Conservation (phyloP, 2,113 vertebrate species). For the Campylomormyrus numenius region DNA sequence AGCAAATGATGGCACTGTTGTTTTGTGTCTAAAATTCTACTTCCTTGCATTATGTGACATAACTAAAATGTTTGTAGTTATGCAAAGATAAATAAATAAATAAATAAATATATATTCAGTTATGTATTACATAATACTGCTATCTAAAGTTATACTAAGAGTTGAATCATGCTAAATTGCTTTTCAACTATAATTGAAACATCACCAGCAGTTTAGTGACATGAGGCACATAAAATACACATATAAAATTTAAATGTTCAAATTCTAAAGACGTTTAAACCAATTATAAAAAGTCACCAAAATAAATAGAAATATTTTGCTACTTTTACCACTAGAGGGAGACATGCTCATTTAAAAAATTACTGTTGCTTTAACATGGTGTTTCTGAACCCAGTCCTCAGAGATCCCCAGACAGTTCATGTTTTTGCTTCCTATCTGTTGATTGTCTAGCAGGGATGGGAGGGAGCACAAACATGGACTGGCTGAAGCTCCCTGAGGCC, state of each 20-base stretch:
- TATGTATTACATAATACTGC: neutral
- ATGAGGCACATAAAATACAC: neutral
- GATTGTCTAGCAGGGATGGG: neutral
- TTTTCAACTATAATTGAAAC: neutral
- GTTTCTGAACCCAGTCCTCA: neutral
- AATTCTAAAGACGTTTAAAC: neutral
- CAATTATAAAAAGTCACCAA: neutral
- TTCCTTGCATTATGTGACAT: neutral
- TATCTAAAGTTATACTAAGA: neutral
- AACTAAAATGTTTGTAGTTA: neutral
- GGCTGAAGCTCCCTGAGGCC: neutral
- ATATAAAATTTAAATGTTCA: neutral
- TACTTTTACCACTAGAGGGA: neutral
- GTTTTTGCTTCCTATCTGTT: neutral
- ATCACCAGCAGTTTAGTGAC: neutral
- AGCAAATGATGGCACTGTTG: neutral
- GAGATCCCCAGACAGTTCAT: no score
- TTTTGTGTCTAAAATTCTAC: neutral
- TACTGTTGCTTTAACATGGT: neutral
- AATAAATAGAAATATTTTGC: neutral
- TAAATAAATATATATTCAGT: neutral
- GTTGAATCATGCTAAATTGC: neutral
- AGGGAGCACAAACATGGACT: neutral
- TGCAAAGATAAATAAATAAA: neutral
- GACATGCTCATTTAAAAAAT: neutral